Conservation (phyloP, 2,797 vertebrate species). For the Brachyalestes nurse region DNA sequence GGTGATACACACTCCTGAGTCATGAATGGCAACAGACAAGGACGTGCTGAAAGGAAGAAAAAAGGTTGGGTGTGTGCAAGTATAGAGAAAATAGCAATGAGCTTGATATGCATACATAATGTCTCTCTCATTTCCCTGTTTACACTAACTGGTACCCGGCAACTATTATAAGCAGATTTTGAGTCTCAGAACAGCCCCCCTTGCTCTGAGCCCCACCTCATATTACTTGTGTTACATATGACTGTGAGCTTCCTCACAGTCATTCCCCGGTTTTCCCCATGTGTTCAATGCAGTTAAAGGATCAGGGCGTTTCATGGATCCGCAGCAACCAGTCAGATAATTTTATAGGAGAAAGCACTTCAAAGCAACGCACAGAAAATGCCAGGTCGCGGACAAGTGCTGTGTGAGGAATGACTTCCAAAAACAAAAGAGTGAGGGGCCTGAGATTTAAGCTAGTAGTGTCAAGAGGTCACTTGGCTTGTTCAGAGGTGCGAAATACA, state of each 20-base stretch:
- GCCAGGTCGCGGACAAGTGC: constrained; percentile 13
- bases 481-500: neutral
- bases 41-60: neutral
- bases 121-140: neutral
- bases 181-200: neutral
- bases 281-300: constrained; percentile 4
- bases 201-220: neutral
- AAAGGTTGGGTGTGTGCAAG: neutral
- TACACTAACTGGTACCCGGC: neutral
- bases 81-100: neutral
- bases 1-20: neutral
- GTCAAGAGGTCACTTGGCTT: constrained; percentile 4
- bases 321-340: constrained; percentile 19
- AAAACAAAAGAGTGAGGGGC: constrained; percentile 1
- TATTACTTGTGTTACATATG: neutral
- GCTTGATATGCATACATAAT: neutral
- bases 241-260: neutral
- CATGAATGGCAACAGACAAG: neutral
- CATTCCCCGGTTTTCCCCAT: neutral
- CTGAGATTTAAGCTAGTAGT: neutral
- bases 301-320: constrained; percentile 24
- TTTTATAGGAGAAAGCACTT: constrained; percentile 7
- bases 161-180: neutral
- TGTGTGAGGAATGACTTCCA: neutral
- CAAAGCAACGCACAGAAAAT: constrained; percentile 9